Evolutionary conservation across 1,140 invertebrate genomes (phyloP), one percentile per base, ranked within the genome.

Genomic region (Maniola jurtina): DNA sequence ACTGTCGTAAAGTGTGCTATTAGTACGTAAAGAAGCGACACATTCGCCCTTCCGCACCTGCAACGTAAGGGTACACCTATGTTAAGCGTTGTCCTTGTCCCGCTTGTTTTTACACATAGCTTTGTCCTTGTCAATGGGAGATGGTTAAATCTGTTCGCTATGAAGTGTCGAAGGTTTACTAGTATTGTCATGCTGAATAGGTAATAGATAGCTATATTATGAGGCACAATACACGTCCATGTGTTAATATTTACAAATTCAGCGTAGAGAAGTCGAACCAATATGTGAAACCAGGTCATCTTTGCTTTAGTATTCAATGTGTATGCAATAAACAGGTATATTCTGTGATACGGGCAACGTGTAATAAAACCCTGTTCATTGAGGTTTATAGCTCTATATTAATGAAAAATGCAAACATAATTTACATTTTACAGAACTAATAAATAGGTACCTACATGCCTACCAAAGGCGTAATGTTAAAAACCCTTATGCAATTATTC

Each of bases 241-340:
- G 42, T 33, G 57, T 11, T 45, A 45, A 59, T 42, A 59, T 59
- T 59, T 59, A 33, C 57, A 59, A 57, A 59, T 25, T 42, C 42
- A 59, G 16, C 25, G 25, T 16, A 55, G 15, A 55, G 8, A 55
- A 55, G 52, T 40, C 42, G 58, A 40, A 42, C 42, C 59, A 62
- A 58, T 63, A 14, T 33, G 57, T 63, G 61, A 63, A 68, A 59
- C 35, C 61, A 68, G 66, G 66, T 63, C 61, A 58, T 63, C 47
- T 59, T 63, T 61, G 60, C 54, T 40, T 42, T 58, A 40, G 54
- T 58, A 61, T 56, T 62, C 16, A 52, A 52, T 25, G 48, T 25
- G 48, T 48, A 48, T 48, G 52, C 9, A 55, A 25, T 55, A 34
- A n/a, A 55, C 52, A 55, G 52, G 25, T 55, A 34, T 16, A 55